phyloP scores from a whole-genome alignment of 2,113 vertebrate genomes.

The Ameiurus melas region DNA sequence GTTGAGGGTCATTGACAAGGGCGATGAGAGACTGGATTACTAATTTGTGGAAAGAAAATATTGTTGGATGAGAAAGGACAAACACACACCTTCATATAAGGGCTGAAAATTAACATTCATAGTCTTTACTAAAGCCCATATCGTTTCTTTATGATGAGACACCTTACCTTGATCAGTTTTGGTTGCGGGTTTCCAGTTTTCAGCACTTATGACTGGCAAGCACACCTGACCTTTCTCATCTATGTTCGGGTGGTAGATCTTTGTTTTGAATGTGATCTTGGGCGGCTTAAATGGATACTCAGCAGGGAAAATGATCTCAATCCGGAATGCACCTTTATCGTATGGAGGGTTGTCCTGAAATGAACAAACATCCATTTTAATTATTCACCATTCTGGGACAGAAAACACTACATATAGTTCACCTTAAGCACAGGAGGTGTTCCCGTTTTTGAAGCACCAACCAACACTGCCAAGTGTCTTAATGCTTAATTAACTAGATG shows the following conservation, averaged over 20 bases:
- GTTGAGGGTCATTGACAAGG: conserved; percentile 93
- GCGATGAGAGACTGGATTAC: conserved; percentile 92
- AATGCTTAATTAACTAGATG: background rate
- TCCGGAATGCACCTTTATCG: conserved; percentile 97
- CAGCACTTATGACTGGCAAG: conserved; percentile 93
- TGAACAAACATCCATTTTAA: background rate
- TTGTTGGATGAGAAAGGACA: background rate
- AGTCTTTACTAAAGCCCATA: conserved; percentile 2
- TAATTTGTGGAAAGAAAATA: conserved; percentile 55
- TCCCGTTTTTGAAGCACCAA: background rate
- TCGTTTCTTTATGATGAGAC: too few relatives aligned
- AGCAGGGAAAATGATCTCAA: conserved; percentile 94
- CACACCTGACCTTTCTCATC: conserved; percentile 99
- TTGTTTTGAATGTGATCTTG: conserved; percentile 98
- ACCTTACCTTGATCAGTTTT: conserved; percentile 89
- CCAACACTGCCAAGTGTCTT: background rate
- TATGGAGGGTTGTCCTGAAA: conserved; percentile 88
- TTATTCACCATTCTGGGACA: background rate
- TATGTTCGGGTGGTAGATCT: conserved; percentile 99
- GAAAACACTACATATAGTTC: background rate
- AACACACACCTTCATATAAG: background rate
- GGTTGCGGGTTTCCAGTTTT: conserved; percentile 99
- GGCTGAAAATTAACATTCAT: background rate
- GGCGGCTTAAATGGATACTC: conserved; percentile 99
- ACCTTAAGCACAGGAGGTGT: background rate